Evolutionary conservation across 1,140 invertebrate genomes (phyloP).

Genomic region (Drosophila rufa): DNA sequence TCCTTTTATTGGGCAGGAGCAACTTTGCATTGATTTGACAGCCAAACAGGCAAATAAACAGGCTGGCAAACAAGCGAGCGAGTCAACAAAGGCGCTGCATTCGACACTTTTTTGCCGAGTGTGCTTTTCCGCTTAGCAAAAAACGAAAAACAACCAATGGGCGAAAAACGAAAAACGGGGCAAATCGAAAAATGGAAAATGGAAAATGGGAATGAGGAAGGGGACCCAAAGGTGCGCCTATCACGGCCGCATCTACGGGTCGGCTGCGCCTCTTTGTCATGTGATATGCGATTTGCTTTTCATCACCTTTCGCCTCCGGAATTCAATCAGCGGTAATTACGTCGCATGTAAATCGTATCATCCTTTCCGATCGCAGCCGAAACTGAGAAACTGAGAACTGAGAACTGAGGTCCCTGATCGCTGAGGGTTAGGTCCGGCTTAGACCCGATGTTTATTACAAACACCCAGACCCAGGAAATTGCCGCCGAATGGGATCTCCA

Average conservation of each 20-base stretch:
- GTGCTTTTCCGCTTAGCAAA: slow-evolving; percentile 55
- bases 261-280: slow-evolving; percentile 55
- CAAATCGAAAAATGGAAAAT: slow-evolving; percentile 3
- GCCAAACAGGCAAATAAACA: slow-evolving; percentile 55
- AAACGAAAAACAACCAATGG: not conserved
- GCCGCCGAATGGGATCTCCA: slow-evolving; percentile 9
- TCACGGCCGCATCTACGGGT: slow-evolving; percentile 30
- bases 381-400: slow-evolving; percentile 2
- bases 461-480: slow-evolving; percentile 16
- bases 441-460: slow-evolving; percentile 40
- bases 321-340: slow-evolving; percentile 79
- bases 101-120: slow-evolving; percentile 37
- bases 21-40: slow-evolving; percentile 40
- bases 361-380: slow-evolving; percentile 26
- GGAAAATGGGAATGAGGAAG: not conserved
- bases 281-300: slow-evolving; percentile 47
- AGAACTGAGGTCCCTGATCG: slow-evolving; percentile 5
- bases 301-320: slow-evolving; percentile 64
- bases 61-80: slow-evolving; percentile 49
- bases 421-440: slow-evolving; percentile 17
- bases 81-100: slow-evolving; percentile 46
- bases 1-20: not conserved
- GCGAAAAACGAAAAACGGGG: not conserved
- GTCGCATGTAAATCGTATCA: slow-evolving; percentile 61
- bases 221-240: slow-evolving; percentile 30